Percentiles rank a stretch among this genome's conserved stretches.
phyloP scores from a whole-genome alignment of 1,140 invertebrate genomes.

The Goniozus legneri region DNA sequence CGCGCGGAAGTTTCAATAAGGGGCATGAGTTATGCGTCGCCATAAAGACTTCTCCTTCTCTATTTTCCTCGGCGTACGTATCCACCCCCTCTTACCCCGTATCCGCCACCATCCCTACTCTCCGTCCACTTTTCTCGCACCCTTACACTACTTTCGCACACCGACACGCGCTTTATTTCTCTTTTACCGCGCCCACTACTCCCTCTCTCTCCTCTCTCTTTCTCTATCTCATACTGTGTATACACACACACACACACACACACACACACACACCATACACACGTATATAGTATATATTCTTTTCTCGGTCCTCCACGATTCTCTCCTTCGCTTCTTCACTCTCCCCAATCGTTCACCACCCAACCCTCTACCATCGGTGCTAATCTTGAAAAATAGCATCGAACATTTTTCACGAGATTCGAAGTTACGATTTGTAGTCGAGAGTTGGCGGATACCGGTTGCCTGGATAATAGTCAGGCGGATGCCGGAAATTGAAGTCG shows the following conservation, averaged over 20 bases:
- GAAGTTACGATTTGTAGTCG: constrained; percentile 32
- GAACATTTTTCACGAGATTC: constrained; percentile 40
- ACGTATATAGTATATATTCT: background rate
- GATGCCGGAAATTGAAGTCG: too few relatives aligned
- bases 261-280: too few relatives aligned
- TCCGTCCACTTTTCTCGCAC: background rate
- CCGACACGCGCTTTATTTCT: background rate
- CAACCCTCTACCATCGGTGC: constrained; percentile 12
- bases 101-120: background rate
- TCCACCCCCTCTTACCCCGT: background rate
- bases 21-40: constrained; percentile 36
- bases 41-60: constrained; percentile 34
- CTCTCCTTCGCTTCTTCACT: background rate
- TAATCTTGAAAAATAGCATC: constrained; percentile 44
- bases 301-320: constrained; percentile 1
- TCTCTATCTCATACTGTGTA: constrained; percentile 6
- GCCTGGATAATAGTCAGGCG: too few relatives aligned
- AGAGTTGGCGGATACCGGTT: constrained; percentile 1
- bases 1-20: constrained; percentile 40
- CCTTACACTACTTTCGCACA: background rate
- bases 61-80: constrained; percentile 20
- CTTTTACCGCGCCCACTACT: background rate
- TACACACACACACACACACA: background rate
- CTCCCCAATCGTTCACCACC: too few relatives aligned
- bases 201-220: constrained; percentile 4